Base-by-base conservation (phyloP, 2,888 invertebrate genomes). In the Platerodrilus igneus region DNA sequence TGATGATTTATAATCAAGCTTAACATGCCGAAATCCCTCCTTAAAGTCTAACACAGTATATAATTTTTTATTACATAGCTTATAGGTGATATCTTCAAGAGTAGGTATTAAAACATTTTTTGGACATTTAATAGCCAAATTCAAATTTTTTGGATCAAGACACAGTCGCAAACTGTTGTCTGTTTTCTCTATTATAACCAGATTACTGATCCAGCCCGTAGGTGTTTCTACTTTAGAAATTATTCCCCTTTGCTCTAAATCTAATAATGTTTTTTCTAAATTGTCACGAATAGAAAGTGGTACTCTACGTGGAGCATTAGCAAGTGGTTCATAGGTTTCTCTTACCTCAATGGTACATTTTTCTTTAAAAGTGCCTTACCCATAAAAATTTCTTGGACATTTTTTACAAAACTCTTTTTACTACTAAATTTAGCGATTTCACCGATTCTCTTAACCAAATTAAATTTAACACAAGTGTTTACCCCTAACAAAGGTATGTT, bases 151-250 rank as follows among this genome's bases (percentile, higher is more conserved):
- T 4, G 59, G 57, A 28, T 60, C 57, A 23, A 60, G 23, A 40
- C 58, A 58, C 4, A 59, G 16, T 16, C 59, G 27, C 4, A 59
- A 15, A 4, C 43, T 44, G 11, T 38, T 41, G 43, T 56, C 41
- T 10, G 47, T 47, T 32, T 57, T 57, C 31, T 55, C 52, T 9
- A 54, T 51, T 21, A 57, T 48, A 3, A 56, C 53, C 6, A 56
- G 22, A 42, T 53, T 56, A 36, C 21, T 47, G 11, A 47, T 37
- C 51, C 48, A 51, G 5, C 37, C 42, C 11, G 25, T 30, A 2
- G 45, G 48, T 10, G 36, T 33, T 13, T 43, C 31, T n/a, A 44
- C 38, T 28, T 39, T 27, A 7, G 10, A 18, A 23, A 50, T 50
- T 17, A 50, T 42, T 11, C 15, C 18, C 23, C 28, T 30, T 14